These are phyloP conservation scores for Halcyon senegalensis DNA, from an alignment of 2,113 vertebrate genomes.

Conservation along the genomic window DNA sequence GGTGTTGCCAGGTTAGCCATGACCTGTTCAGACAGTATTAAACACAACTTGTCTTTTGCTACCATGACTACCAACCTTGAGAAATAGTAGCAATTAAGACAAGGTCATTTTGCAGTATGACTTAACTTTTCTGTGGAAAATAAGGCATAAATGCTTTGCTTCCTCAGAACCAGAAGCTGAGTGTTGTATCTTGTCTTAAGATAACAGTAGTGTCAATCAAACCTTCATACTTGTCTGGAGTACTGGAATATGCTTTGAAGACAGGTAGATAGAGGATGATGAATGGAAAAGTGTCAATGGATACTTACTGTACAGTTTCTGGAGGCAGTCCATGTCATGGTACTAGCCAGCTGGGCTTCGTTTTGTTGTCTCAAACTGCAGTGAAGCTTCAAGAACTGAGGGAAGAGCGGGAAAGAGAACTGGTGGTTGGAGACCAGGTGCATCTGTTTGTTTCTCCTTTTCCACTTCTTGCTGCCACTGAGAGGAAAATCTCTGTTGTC, in stretches of 20 bases:
- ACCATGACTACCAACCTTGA: background rate
- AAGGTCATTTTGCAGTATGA: background rate
- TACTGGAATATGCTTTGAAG: background rate
- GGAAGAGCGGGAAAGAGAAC: background rate
- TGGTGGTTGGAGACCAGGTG: background rate
- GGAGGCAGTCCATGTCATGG: background rate
- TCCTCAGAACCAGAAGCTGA: background rate
- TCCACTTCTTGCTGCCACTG: background rate
- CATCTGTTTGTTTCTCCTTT: background rate
- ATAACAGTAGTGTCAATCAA: background rate
- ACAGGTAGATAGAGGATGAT: background rate
- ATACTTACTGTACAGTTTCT: background rate
- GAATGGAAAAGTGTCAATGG: background rate
- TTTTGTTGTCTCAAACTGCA: background rate
- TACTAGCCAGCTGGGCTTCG: background rate
- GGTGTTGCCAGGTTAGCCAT: background rate
- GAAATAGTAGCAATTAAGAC: background rate
- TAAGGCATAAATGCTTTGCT: background rate
- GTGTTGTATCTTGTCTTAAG: background rate
- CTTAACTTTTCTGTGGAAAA: background rate
- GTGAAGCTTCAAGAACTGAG: background rate
- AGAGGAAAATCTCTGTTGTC: background rate
- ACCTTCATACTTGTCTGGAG: background rate
- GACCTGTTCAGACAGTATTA: background rate
- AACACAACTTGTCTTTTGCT: background rate